These are phyloP conservation scores for Perca schrenkii DNA, from an alignment of 2,113 vertebrate genomes.

Conservation along the genomic window DNA sequence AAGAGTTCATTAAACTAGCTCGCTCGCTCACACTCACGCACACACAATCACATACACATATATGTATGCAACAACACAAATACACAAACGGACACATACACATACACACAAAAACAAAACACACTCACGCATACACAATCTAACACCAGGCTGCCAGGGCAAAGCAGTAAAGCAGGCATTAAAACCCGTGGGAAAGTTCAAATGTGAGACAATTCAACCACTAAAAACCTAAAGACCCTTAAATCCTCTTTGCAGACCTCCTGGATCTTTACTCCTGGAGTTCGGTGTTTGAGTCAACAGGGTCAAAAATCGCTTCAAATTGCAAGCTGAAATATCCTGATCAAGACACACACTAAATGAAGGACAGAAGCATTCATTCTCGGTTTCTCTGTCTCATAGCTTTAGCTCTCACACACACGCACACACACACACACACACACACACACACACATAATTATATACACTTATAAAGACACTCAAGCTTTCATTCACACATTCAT, in stretches of 20 bases:
- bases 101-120: conserved; percentile 28
- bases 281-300: conserved; percentile 37
- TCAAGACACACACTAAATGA: conserved; percentile 37
- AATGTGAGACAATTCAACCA: conserved; percentile 65
- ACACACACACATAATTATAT: not conserved
- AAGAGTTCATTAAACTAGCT: conserved; percentile 71
- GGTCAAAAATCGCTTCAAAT: conserved; percentile 57
- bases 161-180: conserved; percentile 40
- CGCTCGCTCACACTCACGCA: not conserved
- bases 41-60: conserved; percentile 18
- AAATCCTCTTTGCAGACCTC: conserved; percentile 37
- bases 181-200: conserved; percentile 76
- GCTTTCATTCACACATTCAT: conserved; percentile 5
- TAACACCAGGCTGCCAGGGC: conserved; percentile 32
- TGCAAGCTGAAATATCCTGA: conserved; percentile 31
- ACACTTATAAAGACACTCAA: conserved; percentile 3
- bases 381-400: not conserved
- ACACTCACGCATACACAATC: conserved; percentile 27
- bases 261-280: conserved; percentile 29
- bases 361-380: conserved; percentile 24
- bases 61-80: conserved; percentile 4
- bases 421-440: not conserved
- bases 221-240: conserved; percentile 57
- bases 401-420: not conserved
- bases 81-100: conserved; percentile 3